Conservation (phyloP, 2,797 vertebrate species). For the Oreochromis grahami region DNA sequence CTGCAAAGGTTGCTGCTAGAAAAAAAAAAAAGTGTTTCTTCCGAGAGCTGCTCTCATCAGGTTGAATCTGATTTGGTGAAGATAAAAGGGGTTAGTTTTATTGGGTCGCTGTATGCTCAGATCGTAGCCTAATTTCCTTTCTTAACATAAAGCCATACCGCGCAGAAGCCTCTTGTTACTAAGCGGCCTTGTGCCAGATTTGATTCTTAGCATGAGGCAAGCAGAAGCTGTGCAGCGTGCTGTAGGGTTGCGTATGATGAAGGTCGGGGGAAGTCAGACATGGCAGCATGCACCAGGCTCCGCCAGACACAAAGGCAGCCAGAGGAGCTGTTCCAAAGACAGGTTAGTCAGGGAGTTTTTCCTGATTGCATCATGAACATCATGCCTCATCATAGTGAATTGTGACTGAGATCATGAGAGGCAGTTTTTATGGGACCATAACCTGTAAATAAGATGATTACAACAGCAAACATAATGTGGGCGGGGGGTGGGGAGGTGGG, state of each 20-base stretch:
- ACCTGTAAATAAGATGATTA: slow-evolving; percentile 64
- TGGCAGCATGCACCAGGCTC: neutral
- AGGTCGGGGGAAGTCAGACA: slow-evolving; percentile 18
- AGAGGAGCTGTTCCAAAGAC: slow-evolving; percentile 26
- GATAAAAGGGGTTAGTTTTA: slow-evolving; percentile 31
- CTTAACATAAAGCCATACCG: slow-evolving; percentile 31
- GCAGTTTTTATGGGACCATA: slow-evolving; percentile 53
- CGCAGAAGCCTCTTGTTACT: slow-evolving; percentile 26
- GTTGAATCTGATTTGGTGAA: slow-evolving; percentile 40
- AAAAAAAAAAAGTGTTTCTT: neutral
- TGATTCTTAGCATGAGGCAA: slow-evolving; percentile 36
- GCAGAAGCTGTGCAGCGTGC: slow-evolving; percentile 13
- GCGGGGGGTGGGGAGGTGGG: slow-evolving; percentile 7
- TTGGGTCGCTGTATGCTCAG: slow-evolving; percentile 13
- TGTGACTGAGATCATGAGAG: slow-evolving; percentile 46
- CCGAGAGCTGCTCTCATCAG: slow-evolving; percentile 24
- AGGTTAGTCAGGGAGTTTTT: slow-evolving; percentile 35
- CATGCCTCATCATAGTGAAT: slow-evolving; percentile 41
- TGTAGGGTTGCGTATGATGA: slow-evolving; percentile 8
- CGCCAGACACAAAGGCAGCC: slow-evolving; percentile 10
- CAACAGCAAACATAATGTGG: slow-evolving; percentile 35
- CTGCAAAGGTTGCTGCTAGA: slow-evolving; percentile 3
- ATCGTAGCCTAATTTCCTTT: slow-evolving; percentile 56
- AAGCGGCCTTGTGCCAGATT: slow-evolving; percentile 43
- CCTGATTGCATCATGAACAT: slow-evolving; percentile 34